These are phyloP conservation scores for Antheraea assamensis DNA, from an alignment of 2,888 invertebrate genomes.

Conservation along the genomic window DNA sequence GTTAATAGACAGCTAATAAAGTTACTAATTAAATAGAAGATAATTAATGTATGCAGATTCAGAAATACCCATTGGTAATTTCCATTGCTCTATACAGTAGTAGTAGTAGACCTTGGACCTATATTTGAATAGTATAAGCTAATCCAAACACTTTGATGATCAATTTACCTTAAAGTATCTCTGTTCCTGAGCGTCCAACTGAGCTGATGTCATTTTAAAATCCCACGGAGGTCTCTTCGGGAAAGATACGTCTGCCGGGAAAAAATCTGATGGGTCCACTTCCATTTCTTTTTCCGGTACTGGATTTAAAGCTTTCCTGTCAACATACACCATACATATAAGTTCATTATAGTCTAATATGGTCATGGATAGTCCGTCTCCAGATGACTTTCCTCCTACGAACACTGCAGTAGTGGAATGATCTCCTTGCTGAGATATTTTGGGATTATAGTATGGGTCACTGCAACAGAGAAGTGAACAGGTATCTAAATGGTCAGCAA, in stretches of 20 bases:
- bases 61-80: too few species aligned
- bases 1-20: too few species aligned
- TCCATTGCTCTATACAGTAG: too few species aligned
- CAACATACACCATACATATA: background rate
- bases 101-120: too few species aligned
- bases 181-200: slow-evolving; percentile 90
- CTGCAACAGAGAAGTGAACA: too few species aligned
- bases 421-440: too few species aligned
- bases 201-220: slow-evolving; percentile 86
- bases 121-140: background rate
- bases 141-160: background rate
- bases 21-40: too few species aligned
- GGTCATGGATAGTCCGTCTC: background rate
- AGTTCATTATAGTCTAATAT: background rate
- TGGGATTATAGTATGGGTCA: too few species aligned
- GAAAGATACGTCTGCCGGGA: slow-evolving; percentile 86
- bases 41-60: too few species aligned
- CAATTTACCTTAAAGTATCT: slow-evolving; percentile 87
- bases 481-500: too few species aligned
- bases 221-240: slow-evolving; percentile 95
- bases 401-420: too few species aligned
- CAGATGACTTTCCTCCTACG: background rate
- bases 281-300: slow-evolving; percentile 85
- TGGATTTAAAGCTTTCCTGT: slow-evolving; percentile 73
- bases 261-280: slow-evolving; percentile 85